Evolutionary conservation across 2,113 vertebrate genomes (phyloP).

Genomic region (Sander lucioperca): DNA sequence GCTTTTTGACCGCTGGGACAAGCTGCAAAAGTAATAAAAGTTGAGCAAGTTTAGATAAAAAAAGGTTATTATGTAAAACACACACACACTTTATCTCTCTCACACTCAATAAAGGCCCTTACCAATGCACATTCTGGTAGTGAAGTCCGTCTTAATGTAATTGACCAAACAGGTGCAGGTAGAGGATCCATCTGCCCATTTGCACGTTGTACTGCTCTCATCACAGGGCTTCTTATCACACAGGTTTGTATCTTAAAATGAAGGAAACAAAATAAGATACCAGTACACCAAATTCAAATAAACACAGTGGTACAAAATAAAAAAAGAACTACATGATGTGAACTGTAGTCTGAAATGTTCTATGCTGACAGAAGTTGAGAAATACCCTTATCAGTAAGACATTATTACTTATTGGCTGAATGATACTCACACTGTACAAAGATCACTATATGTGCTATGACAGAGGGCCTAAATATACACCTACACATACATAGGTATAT

Average conservation of each 20-base stretch:
- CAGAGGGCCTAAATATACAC: not conserved
- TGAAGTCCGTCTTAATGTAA: not conserved
- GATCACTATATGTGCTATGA: not conserved
- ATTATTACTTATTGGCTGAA: not conserved
- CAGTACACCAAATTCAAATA: not conserved
- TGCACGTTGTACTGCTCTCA: fast-evolving
- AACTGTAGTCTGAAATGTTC: not conserved
- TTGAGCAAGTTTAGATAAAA: not conserved
- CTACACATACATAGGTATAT: too few species aligned
- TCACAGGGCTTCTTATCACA: constrained; percentile 42
- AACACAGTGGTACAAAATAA: not conserved
- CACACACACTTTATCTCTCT: too few species aligned
- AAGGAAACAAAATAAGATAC: constrained; percentile 7
- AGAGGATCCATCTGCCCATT: fast-evolving
- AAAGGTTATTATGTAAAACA: not conserved
- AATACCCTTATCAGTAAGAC: not conserved
- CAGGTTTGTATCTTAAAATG: not conserved
- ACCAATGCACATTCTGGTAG: constrained; percentile 47
- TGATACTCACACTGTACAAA: not conserved
- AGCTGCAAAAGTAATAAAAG: constrained; percentile 48
- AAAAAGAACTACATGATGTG: not conserved
- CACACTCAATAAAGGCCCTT: constrained; percentile 6
- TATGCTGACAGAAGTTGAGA: not conserved
- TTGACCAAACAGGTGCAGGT: not conserved
- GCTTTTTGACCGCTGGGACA: constrained; percentile 57